Conservation (phyloP, 1,140 invertebrate genomes). For the Thaumatotibia leucotreta region DNA sequence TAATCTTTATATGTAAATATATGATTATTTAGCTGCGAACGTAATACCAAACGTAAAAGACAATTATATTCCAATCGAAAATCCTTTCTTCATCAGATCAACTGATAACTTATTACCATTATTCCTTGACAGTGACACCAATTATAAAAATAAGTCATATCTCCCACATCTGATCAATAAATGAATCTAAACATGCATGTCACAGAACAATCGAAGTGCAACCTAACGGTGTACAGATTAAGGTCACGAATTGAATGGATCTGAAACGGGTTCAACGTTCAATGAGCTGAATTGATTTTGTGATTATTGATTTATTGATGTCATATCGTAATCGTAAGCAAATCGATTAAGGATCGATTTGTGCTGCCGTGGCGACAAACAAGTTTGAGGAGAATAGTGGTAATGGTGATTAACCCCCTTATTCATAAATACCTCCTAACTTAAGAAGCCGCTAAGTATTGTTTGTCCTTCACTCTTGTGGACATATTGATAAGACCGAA, state of each 20-base stretch:
- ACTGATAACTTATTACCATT: background rate
- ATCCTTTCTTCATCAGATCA: background rate
- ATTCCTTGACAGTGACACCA: background rate
- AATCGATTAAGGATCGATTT: background rate
- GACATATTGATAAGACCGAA: too few relatives aligned
- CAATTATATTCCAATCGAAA: too few relatives aligned
- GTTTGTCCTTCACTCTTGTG: too few relatives aligned
- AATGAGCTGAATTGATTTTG: background rate
- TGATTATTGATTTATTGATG: background rate
- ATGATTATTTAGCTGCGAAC: too few relatives aligned
- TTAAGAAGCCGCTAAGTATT: too few relatives aligned
- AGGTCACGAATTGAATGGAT: background rate
- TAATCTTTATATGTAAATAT: too few relatives aligned
- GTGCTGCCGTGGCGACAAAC: too few relatives aligned
- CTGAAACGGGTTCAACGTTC: background rate
- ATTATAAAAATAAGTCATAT: background rate
- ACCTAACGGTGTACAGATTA: conserved; percentile 2
- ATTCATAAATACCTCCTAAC: too few relatives aligned
- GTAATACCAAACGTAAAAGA: too few relatives aligned
- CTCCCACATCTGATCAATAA: background rate
- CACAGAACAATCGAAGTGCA: conserved; percentile 1
- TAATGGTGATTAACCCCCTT: too few relatives aligned
- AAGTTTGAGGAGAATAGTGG: too few relatives aligned
- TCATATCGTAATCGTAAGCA: background rate
- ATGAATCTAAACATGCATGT: background rate